These are phyloP conservation scores for Sisor rabdophorus DNA, from an alignment of 2,113 vertebrate genomes.

Conservation along the genomic window DNA sequence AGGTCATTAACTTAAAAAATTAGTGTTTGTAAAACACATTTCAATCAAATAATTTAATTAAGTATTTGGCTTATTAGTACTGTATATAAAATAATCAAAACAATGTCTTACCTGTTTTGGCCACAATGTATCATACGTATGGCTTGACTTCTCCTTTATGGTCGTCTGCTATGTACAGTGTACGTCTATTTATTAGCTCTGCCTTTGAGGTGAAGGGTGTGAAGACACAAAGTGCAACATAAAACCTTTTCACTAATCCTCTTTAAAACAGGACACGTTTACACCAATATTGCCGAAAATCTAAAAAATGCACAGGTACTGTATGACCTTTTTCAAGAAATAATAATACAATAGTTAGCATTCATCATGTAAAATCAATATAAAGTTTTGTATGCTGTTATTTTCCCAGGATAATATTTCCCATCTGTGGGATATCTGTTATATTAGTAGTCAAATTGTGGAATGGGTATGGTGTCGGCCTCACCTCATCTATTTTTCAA, in stretches of 20 bases:
- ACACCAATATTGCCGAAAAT: neutral
- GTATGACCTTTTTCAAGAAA: neutral
- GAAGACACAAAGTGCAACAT: constrained; percentile 54
- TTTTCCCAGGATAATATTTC: too few species aligned
- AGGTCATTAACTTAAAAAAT: too few species aligned
- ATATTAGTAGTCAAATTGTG: too few species aligned
- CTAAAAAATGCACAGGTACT: neutral
- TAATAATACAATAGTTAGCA: neutral
- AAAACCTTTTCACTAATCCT: constrained; percentile 44
- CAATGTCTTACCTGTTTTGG: constrained; percentile 19
- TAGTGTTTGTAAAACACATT: neutral
- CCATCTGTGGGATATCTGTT: too few species aligned
- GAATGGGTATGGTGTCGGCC: too few species aligned
- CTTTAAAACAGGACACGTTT: neutral
- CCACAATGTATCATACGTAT: neutral
- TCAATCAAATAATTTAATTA: neutral
- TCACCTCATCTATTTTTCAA: too few species aligned
- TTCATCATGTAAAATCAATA: neutral
- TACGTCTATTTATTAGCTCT: constrained; percentile 56
- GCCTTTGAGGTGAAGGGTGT: constrained; percentile 50
- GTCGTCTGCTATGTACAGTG: constrained; percentile 11
- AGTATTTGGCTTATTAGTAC: too few species aligned
- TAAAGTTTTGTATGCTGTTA: neutral
- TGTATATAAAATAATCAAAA: neutral
- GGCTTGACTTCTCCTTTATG: constrained; percentile 40